Evolutionary conservation across 2,888 invertebrate genomes (phyloP), one percentile per base, ranked within the genome.

Genomic region (Thymelicus acteon): DNA sequence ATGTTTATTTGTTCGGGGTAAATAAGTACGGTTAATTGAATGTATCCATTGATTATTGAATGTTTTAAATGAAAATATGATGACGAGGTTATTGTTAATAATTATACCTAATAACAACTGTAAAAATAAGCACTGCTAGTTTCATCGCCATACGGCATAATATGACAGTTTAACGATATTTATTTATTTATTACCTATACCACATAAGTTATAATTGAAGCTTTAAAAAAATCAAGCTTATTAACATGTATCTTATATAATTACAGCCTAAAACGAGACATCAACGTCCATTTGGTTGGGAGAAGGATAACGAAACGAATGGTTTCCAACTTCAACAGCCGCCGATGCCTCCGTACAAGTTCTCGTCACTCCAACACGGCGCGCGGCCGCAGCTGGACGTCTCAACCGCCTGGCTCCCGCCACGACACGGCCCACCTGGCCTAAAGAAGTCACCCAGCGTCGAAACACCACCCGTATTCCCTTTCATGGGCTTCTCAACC

Each of bases 211-310:
- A 31, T n/a, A 58, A 39, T 5, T 58, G 13, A 58, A 58, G 4
- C 10, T 12, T 12, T 12, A 44, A 44, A 44, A 44, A 44, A 10
- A 4, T 31, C 7, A 13, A 6, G 0, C n/a, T 40, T 62, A 39
- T 52, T 52, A 49, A 19, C 37, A 12, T 54, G 37, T 40, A 24
- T 57, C 13, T 39, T 24, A 37, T 48, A 60, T 44, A 8, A 49
- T 94, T 94, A 74, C 90, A 96, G 96, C 96, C 96, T 47, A 96
- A 96, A 93, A 96, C 96, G 52, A 95, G 95, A 78, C 96, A 96
- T 81, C 96, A 96, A 84, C 94, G 96, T 77, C 96, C 96, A 7
- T 96, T 95, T 80, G 96, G 96, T 39, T 96, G 96, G 96, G 96
- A 96, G 79, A 95, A 95, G 77, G 91, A 94, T 76, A 82, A 81